Base-by-base conservation (phyloP, 2,797 vertebrate species). In the Nasua narica region DNA sequence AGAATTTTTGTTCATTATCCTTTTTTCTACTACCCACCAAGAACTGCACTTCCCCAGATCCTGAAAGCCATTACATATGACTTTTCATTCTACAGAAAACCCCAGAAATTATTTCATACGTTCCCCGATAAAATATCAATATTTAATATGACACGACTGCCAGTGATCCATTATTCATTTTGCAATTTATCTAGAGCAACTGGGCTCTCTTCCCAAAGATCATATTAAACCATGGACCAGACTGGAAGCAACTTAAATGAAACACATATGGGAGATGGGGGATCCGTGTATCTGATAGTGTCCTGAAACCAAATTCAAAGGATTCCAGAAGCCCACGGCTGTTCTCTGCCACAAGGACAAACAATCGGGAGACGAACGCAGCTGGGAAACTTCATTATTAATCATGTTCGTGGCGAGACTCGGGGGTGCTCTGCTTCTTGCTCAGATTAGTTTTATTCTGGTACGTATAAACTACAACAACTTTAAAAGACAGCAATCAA, bases 401-500 rank as follows among this genome's bases (percentile, higher is more conserved):
- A 77, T 74, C 87, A 88, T 0, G 21, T 9, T 92, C 85, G 43
- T 60, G 32, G 29, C 18, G 32, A 60, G 90, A 35, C 54, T 29
- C 1, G n/a, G 65, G 79, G 83, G 16, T 0, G 62, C 43, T 82
- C 58, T 23, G 32, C 58, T 67, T 86, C 90, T 37, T 62, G 48
- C 94, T 74, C 50, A 23, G 54, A 43, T 81, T 43, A 83, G 29
- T 94, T 96, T 90, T 90, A 95, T 78, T 93, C 87, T 81, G 70
- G 13, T 74, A 69, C 40, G 3, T 70, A 67, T 69, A 95, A 96
- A 95, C 89, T 54, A 62, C 35, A 90, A 79, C 76, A 46, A 52
- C 85, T 70, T 83, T 60, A 79, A 91, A 93, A 95, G 91, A 78
- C 7, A 88, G 87, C 94, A 69, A 94, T 94, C 90, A 79, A 90